Percentiles rank a stretch among this genome's conserved stretches.
These are phyloP conservation scores for Aleadryas rufinucha DNA, from an alignment of 2,113 vertebrate species.

Conservation along the genomic window DNA sequence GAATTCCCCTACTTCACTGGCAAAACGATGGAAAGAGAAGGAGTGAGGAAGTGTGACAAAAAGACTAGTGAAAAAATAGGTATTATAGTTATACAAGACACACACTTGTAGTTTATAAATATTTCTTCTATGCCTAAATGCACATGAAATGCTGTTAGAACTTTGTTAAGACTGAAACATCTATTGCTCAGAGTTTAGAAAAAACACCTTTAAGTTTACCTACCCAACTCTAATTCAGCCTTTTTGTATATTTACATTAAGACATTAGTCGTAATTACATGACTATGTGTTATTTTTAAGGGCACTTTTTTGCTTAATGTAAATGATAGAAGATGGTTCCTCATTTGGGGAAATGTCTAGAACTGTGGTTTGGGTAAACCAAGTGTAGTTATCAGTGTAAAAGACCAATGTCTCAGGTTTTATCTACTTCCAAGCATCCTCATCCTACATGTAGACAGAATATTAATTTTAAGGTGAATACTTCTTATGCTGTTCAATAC, in stretches of 20 bases:
- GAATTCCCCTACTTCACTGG: not conserved
- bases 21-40: not conserved
- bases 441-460: not conserved
- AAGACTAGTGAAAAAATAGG: not conserved
- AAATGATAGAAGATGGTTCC: not conserved
- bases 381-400: not conserved
- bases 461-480: not conserved
- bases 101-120: not conserved
- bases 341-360: not conserved
- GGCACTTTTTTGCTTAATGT: not conserved
- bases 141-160: not conserved
- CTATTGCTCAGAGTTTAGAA: not conserved
- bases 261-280: not conserved
- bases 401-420: not conserved
- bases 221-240: not conserved
- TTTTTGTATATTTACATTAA: not conserved
- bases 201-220: not conserved
- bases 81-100: not conserved
- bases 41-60: accelerated
- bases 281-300: not conserved
- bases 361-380: not conserved
- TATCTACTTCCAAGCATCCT: not conserved
- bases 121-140: not conserved
- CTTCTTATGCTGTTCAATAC: not conserved
- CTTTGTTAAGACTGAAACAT: not conserved